phyloP scores from a whole-genome alignment of 92 coral and sea anemone species.

The Actinernus sp. region DNA sequence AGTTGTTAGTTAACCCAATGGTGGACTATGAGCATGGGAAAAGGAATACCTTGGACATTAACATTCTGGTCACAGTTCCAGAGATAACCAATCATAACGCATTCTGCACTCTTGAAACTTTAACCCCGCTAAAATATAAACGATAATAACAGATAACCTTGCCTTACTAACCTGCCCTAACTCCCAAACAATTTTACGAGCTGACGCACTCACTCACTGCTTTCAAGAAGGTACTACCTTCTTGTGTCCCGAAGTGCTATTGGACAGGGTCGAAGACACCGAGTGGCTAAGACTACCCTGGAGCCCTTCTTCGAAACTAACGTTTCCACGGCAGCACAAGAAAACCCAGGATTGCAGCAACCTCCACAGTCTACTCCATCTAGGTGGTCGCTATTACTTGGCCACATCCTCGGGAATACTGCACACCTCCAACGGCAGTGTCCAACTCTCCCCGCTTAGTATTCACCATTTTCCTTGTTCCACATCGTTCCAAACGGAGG shows the following conservation, averaged over 20 bases:
- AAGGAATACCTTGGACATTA: no score
- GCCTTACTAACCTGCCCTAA: conserved; percentile 15
- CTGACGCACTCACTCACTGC: conserved; percentile 16
- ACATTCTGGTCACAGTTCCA: no score
- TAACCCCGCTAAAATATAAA: no score
- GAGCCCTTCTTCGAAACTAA: conserved; percentile 4
- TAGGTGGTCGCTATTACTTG: no score
- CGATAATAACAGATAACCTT: no score
- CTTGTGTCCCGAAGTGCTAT: conserved; percentile 26
- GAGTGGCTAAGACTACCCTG: conserved; percentile 23
- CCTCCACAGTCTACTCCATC: not conserved
- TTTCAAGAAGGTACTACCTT: conserved; percentile 12
- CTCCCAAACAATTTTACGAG: conserved; percentile 2
- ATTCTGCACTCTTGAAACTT: no score
- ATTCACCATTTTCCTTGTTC: not conserved
- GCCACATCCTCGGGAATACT: no score
- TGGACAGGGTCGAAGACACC: not conserved
- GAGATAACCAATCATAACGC: no score
- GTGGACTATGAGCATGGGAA: no score
- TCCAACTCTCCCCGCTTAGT: not conserved
- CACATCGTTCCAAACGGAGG: not conserved
- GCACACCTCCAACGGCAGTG: not conserved
- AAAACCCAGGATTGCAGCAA: not conserved
- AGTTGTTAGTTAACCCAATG: no score
- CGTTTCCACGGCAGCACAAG: conserved; percentile 6